Percentiles rank a stretch among this genome's conserved stretches.
These are phyloP conservation scores for Zaprionus lachaisei DNA, from an alignment of 1,140 invertebrate species.

Conservation along the genomic window DNA sequence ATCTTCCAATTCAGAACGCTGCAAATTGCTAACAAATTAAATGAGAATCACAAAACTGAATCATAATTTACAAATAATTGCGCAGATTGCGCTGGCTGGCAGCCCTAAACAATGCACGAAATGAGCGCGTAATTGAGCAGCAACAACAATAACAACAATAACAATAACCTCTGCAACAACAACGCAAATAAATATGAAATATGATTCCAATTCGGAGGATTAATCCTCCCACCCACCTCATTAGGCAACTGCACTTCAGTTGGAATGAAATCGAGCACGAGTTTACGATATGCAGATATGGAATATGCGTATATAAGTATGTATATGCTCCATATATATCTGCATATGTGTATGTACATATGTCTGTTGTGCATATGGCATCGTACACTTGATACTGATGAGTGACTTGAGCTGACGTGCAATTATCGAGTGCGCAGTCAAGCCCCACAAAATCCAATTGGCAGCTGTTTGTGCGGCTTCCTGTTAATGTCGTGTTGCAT, in stretches of 20 bases:
- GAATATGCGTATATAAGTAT: not conserved
- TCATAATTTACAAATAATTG: conserved; percentile 7
- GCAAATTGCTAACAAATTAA: conserved; percentile 1
- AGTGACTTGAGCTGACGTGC: conserved; percentile 13
- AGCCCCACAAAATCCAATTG: conserved; percentile 46
- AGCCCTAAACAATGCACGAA: not conserved
- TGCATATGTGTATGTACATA: not conserved
- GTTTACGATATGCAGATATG: not conserved
- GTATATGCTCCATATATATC: not conserved
- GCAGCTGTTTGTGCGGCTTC: conserved; percentile 33
- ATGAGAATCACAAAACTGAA: conserved; percentile 4
- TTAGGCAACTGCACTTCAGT: not conserved
- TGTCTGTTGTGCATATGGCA: not conserved
- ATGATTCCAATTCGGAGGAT: not conserved
- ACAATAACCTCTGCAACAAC: not conserved
- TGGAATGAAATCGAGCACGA: not conserved
- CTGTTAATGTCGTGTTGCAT: conserved; percentile 18
- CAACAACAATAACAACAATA: not conserved
- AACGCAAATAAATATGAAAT: not conserved
- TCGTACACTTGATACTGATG: not conserved
- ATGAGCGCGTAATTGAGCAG: not conserved
- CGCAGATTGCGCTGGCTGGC: not conserved
- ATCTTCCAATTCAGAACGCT: not conserved
- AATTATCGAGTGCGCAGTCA: conserved; percentile 34
- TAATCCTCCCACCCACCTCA: not conserved